These are phyloP conservation scores for Dione juno DNA, from an alignment of 2,888 invertebrate species.

Conservation along the genomic window DNA sequence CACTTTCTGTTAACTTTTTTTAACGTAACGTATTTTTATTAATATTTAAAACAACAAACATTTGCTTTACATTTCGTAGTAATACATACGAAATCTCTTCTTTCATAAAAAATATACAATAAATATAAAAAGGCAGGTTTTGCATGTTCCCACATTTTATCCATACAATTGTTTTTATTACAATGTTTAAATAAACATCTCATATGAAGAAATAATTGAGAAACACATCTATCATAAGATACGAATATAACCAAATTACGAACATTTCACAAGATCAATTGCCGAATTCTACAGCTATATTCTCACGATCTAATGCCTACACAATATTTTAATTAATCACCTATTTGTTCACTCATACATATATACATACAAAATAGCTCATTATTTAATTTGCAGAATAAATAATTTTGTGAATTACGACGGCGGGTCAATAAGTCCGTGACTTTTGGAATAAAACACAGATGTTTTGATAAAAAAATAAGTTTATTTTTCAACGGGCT, in stretches of 20 bases:
- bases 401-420: not conserved
- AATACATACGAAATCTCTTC: no score
- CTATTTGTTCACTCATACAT: slow-evolving; percentile 7
- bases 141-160: not conserved
- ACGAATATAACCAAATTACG: slow-evolving; percentile 1
- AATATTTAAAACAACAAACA: no score
- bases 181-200: not conserved
- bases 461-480: no score
- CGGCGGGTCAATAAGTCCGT: no score
- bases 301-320: slow-evolving; percentile 7
- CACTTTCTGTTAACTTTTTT: no score
- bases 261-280: slow-evolving; percentile 8
- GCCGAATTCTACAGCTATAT: slow-evolving; percentile 9
- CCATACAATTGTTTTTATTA: not conserved
- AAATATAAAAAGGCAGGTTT: no score
- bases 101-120: not conserved
- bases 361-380: not conserved
- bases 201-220: not conserved
- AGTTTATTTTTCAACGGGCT: no score
- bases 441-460: no score
- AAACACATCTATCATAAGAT: not conserved
- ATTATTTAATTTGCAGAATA: not conserved
- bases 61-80: no score
- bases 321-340: slow-evolving; percentile 12
- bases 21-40: no score